Evolutionary conservation across 1,140 invertebrate genomes (phyloP).

Genomic region (Atopsyche davidsoni): DNA sequence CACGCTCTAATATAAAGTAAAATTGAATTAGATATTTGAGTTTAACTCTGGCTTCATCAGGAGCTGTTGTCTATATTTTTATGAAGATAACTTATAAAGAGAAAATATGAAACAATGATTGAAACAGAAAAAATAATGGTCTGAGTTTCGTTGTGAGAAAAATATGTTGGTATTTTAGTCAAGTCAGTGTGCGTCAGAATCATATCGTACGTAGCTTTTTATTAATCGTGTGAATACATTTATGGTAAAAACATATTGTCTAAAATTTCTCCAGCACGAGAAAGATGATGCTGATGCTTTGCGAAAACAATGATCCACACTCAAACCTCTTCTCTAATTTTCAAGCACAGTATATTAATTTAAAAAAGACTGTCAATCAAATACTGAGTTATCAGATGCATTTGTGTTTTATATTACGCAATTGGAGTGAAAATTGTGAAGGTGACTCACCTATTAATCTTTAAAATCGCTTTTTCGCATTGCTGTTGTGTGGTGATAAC

Average conservation of each 20-base stretch:
- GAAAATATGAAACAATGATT: neutral
- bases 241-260: too few species aligned
- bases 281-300: neutral
- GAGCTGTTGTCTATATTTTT: neutral
- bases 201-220: too few species aligned
- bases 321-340: neutral
- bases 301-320: too few species aligned
- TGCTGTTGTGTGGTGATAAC: conserved; percentile 18
- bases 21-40: neutral
- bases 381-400: neutral
- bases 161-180: neutral
- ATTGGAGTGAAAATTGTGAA: conserved; percentile 1
- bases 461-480: conserved; percentile 12
- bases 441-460: conserved; percentile 9
- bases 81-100: neutral
- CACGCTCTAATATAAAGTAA: conserved; percentile 15
- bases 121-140: neutral
- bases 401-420: neutral
- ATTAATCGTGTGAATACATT: too few species aligned
- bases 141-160: neutral
- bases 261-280: neutral
- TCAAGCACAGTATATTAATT: neutral
- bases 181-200: neutral
- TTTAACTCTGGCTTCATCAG: neutral
- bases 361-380: neutral